phyloP scores from a whole-genome alignment of 2,797 vertebrate genomes.

The Danio kyathit region DNA sequence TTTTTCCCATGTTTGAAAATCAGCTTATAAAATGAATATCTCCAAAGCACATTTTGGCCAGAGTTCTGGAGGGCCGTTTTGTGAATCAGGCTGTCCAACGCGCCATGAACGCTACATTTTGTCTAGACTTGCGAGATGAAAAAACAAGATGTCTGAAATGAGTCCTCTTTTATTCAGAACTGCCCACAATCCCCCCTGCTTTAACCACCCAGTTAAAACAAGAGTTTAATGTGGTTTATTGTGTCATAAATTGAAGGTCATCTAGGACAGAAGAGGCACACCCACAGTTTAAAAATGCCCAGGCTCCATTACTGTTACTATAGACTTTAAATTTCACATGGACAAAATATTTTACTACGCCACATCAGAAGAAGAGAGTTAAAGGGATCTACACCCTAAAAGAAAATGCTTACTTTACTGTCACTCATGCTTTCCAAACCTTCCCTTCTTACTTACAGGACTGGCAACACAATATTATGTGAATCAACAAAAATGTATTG shows the following conservation, averaged over 20 bases:
- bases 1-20: background rate
- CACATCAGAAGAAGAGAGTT: constrained; percentile 1
- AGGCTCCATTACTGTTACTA: constrained; percentile 2
- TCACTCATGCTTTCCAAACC: background rate
- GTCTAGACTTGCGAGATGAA: constrained; percentile 30
- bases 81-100: constrained; percentile 12
- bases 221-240: constrained; percentile 21
- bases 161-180: constrained; percentile 5
- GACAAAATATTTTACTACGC: background rate
- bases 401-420: background rate
- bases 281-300: constrained; percentile 2
- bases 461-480: background rate
- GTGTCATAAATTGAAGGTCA: constrained; percentile 10
- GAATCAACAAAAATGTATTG: background rate
- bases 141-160: constrained; percentile 31
- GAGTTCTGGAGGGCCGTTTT: background rate
- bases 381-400: background rate
- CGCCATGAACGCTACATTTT: constrained; percentile 1
- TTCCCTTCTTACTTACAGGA: background rate
- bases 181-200: background rate
- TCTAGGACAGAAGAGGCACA: constrained; percentile 5
- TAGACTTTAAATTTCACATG: constrained; percentile 17
- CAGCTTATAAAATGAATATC: background rate
- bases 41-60: constrained; percentile 10
- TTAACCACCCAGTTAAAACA: constrained; percentile 17